Evolutionary conservation across 2,797 vertebrate species (phyloP), one percentile per base, ranked within the genome.

Genomic region (Squalus acanthias): DNA sequence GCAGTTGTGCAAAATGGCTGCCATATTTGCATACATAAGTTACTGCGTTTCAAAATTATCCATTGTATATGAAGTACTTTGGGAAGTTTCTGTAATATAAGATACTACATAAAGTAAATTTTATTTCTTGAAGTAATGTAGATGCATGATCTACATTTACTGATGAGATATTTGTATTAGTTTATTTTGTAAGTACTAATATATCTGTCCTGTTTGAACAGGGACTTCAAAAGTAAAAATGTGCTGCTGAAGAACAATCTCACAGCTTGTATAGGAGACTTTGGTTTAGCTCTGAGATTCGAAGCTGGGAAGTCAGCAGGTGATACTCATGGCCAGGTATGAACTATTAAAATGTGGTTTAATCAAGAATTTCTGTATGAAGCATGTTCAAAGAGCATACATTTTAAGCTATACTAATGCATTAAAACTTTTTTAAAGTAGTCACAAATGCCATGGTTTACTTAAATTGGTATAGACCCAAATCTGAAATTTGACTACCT

Each of bases 161-260:
- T 33, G 2, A 67, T 96, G 46, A 50, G 26, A 22, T 26, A 15
- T 13, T 24, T 72, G 12, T 96, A 57, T 20, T 85, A 96, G 8
- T 96, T 67, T 89, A 29, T 57, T 96, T 74, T 57, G 50, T 50
- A 82, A n/a, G 39, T 17, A 70, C 50, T 57, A 26, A 17, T 88
- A 57, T 89, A 89, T 87, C 87, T 96, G 10, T 29, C n/a, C 60
- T 72, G 24, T 82, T 33, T 12, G 95, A 88, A 96, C 97, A 99
- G 99, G 98, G 99, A 99, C 97, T 99, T 99, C 96, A 99, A 99
- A 98, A 99, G 98, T 97, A 99, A 99, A 98, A 99, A 99, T 0
- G 98, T 99, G 96, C 98, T 99, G 96, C 96, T 99, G 98, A 99
- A 99, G 98, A 99, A 97, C 76, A 99, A 99, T 96, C 98, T 99